Conservation (phyloP, 2,888 invertebrate species). For the Machimus rusticus region DNA sequence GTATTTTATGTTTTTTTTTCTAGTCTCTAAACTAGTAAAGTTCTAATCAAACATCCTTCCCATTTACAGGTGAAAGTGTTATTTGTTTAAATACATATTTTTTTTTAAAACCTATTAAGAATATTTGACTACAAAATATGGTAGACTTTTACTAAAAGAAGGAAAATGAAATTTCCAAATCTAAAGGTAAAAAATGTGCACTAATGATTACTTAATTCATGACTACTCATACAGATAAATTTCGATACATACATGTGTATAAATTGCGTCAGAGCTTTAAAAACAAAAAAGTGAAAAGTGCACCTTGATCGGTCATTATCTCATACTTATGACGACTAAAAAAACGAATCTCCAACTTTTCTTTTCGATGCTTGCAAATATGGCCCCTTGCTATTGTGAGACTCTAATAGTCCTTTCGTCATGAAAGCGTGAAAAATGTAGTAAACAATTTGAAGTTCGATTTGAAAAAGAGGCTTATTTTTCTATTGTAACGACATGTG, state of each 20-base stretch:
- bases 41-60: no score
- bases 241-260: no score
- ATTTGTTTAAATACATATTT: no score
- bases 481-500: not conserved
- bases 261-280: not conserved
- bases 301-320: not conserved
- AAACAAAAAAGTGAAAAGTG: not conserved
- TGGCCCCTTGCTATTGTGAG: not conserved
- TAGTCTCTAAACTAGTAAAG: no score
- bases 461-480: not conserved
- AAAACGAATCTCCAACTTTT: not conserved
- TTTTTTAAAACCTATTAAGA: no score
- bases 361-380: not conserved
- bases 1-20: no score
- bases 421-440: not conserved
- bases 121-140: no score
- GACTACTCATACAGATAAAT: not conserved
- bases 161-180: not conserved
- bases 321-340: not conserved
- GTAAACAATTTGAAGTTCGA: not conserved
- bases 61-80: no score
- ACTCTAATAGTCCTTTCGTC: not conserved
- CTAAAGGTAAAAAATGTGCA: not conserved
- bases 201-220: not conserved
- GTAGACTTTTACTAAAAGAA: no score